Evolutionary conservation across 2,113 vertebrate species (phyloP).

Genomic region (Percopsis transmontana): DNA sequence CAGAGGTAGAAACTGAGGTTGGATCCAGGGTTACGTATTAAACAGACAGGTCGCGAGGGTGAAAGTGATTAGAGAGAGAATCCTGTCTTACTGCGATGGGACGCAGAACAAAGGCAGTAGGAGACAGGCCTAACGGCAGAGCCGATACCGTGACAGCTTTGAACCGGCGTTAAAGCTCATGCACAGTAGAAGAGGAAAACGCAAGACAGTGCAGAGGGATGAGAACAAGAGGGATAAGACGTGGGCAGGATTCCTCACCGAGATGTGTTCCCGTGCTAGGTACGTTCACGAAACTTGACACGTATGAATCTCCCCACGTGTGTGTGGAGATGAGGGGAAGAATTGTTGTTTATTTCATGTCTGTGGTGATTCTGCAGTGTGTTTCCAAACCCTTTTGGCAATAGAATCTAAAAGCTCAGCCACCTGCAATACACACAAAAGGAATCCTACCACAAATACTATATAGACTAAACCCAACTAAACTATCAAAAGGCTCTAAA

Average conservation of each 20-base stretch:
- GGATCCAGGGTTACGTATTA: constrained; percentile 10
- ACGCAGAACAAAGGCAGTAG: constrained; percentile 41
- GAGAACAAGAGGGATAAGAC: neutral
- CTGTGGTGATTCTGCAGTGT: neutral
- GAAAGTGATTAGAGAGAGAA: constrained; percentile 36
- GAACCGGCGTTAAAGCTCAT: constrained; percentile 24
- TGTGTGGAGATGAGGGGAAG: neutral
- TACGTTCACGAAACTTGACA: neutral
- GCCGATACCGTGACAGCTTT: constrained; percentile 17
- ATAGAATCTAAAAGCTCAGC: neutral
- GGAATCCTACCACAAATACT: too few species aligned
- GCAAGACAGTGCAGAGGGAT: too few species aligned
- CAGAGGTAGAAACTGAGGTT: constrained; percentile 2
- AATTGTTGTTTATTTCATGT: constrained; percentile 1
- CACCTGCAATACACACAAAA: neutral
- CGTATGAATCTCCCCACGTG: neutral
- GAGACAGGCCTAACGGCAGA: constrained; percentile 14
- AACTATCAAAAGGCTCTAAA: too few species aligned
- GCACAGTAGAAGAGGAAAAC: constrained; percentile 3
- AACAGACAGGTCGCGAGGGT: constrained; percentile 25
- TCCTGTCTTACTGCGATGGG: constrained; percentile 31
- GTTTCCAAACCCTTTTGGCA: neutral
- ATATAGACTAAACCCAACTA: too few species aligned
- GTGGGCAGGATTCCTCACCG: neutral
- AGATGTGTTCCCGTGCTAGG: constrained; percentile 8